Evolutionary conservation across 1,140 invertebrate species (phyloP).

Genomic region (Periplaneta americana): DNA sequence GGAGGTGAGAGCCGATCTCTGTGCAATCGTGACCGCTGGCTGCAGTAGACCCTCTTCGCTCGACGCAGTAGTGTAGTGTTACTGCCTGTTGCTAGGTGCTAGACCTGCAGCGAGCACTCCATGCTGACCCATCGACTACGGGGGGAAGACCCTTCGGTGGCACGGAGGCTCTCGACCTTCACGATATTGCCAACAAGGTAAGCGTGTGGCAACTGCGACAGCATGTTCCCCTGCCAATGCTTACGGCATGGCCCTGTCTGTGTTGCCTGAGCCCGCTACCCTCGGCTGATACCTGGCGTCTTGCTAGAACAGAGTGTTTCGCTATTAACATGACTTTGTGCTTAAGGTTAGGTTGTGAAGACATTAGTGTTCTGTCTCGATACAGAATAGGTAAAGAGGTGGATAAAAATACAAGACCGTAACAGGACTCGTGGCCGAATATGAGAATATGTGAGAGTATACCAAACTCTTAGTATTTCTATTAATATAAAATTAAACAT

Average conservation of each 20-base stretch:
- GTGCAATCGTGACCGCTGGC: neutral
- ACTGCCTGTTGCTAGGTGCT: slow-evolving; percentile 44
- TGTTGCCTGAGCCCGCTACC: neutral
- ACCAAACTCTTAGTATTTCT: too few relatives aligned
- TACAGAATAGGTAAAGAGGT: too few relatives aligned
- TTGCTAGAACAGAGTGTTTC: too few relatives aligned
- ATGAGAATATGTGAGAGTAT: too few relatives aligned
- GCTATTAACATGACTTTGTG: too few relatives aligned
- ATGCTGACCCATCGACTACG: slow-evolving; percentile 50
- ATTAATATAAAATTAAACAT: too few relatives aligned
- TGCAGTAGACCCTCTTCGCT: neutral
- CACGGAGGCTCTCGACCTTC: slow-evolving; percentile 29
- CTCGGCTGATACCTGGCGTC: neutral
- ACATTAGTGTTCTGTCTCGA: too few relatives aligned
- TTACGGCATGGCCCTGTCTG: neutral
- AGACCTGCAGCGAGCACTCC: slow-evolving; percentile 58
- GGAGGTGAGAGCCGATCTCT: neutral
- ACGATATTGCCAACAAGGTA: slow-evolving; percentile 25
- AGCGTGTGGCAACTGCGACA: neutral
- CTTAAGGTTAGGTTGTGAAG: too few relatives aligned
- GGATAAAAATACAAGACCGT: too few relatives aligned
- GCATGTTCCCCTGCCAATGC: neutral
- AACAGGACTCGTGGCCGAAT: too few relatives aligned
- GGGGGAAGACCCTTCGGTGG: slow-evolving; percentile 39
- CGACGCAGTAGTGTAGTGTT: slow-evolving; percentile 2